A percentile compares a stretch with the other conserved stretches of the same genome.
Conservation (phyloP, 2,797 vertebrate species). For the Enteromius radiatus region DNA sequence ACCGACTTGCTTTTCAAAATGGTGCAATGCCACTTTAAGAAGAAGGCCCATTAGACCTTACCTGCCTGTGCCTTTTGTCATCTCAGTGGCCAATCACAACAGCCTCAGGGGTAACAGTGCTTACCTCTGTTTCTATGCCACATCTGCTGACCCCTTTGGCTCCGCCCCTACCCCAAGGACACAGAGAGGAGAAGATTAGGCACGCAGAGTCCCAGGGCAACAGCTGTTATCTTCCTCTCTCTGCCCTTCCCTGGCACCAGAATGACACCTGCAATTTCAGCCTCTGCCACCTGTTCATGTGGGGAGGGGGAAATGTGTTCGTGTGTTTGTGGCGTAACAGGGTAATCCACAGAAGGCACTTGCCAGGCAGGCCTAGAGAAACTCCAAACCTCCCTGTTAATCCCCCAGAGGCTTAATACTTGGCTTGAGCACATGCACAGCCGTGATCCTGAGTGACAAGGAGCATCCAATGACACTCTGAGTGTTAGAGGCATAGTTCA, state of each 20-base stretch:
- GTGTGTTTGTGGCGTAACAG: slow-evolving; percentile 40
- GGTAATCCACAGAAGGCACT: slow-evolving; percentile 48
- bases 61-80: neutral
- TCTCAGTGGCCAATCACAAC: slow-evolving; percentile 16
- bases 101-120: neutral
- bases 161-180: slow-evolving; percentile 30
- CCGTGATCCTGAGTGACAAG: slow-evolving; percentile 32
- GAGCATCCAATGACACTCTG: slow-evolving; percentile 33
- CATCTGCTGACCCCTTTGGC: slow-evolving; percentile 50
- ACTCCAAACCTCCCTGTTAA: slow-evolving; percentile 51
- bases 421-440: slow-evolving; percentile 31
- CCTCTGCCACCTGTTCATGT: slow-evolving; percentile 39
- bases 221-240: slow-evolving; percentile 44
- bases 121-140: slow-evolving; percentile 27
- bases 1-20: neutral
- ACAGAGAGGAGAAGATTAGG: slow-evolving; percentile 37
- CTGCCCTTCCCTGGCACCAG: slow-evolving; percentile 12
- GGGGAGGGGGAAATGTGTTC: neutral
- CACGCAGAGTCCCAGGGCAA: slow-evolving; percentile 26
- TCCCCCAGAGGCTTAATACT: slow-evolving; percentile 50
- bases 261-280: slow-evolving; percentile 33
- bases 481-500: slow-evolving; percentile 21
- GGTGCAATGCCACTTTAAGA: slow-evolving; percentile 16
- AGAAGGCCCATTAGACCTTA: neutral
- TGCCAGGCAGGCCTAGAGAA: slow-evolving; percentile 41